Base-by-base conservation (phyloP, 1,140 invertebrate genomes). In the Diorhabda elongata region DNA sequence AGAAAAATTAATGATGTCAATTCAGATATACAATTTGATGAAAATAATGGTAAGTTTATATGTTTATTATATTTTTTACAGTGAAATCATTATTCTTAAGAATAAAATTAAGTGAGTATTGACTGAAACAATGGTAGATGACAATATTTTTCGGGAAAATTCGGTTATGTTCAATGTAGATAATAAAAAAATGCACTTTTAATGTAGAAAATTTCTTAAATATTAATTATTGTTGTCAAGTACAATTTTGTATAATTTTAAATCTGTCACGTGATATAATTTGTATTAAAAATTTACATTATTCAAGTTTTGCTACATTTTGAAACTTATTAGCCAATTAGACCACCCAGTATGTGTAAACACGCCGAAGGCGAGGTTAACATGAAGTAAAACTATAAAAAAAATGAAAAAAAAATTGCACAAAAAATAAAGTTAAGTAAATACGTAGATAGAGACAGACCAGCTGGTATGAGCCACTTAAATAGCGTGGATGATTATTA, bases 1-100 rank as follows among this genome's bases (percentile, higher is more conserved):
- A 62, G 67, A 69, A 64, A 77, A 60, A 68, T 57, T 61, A 76
- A 79, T 61, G 73, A 79, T 11, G 70, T 76, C 58, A 67, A 64
- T 7, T 61, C 58, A 43, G 71, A 71, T 52, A 71, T 62, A 45
- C 70, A 70, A 7, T 63, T 70, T 42, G 71, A 71, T 60, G 73
- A 73, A 61, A 73, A 69, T 42, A 74, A 71, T 45, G 76, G 76
- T 78, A 65, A 74, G 74, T 73, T n/a, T 11, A 42, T 60, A 3
- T 9, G 8, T 2, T 60, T 42, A 56, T 56, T 6, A 56, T 7
- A 56, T 56, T 56, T 7, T 56, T 56, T 7, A 56, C n/a, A 7
- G 52, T 56, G 52, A n/a, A 56, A 56, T 7, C 52, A 56, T 56
- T n/a, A 56, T n/a, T 56, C 52, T 6, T 7, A 56, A 7, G 6